phyloP scores from a whole-genome alignment of 2,888 invertebrate species.

The Mantis religiosa region DNA sequence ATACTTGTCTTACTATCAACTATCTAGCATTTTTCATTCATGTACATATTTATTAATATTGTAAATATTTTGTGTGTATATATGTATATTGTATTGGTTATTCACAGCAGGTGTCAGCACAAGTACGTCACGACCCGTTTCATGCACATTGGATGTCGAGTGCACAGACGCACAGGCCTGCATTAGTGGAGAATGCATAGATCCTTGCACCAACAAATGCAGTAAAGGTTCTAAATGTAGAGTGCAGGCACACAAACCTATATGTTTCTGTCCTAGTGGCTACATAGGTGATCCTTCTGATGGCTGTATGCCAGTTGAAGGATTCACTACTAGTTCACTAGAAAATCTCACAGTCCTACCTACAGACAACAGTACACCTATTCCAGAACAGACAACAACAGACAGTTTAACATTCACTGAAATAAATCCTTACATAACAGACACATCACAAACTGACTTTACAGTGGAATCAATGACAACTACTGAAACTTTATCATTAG shows the following conservation, averaged over 20 bases:
- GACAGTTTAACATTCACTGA: slow-evolving; percentile 18
- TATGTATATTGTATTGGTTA: slow-evolving; percentile 39
- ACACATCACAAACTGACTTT: not conserved
- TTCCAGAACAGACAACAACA: not conserved
- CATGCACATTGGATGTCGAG: slow-evolving; percentile 78
- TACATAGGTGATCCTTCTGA: slow-evolving; percentile 32
- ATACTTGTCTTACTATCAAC: not conserved
- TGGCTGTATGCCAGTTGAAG: slow-evolving; percentile 21
- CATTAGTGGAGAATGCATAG: slow-evolving; percentile 75
- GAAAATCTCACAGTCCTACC: slow-evolving; percentile 3
- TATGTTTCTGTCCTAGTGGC: slow-evolving; percentile 60
- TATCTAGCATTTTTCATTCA: slow-evolving; percentile 11
- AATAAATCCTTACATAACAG: not conserved
- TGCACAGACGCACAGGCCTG: slow-evolving; percentile 80
- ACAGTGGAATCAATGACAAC: not conserved
- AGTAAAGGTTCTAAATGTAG: slow-evolving; percentile 68
- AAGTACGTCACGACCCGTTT: slow-evolving; percentile 43
- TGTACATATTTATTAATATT: slow-evolving; percentile 27
- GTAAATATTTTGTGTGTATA: slow-evolving; percentile 36
- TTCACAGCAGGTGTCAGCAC: slow-evolving; percentile 45
- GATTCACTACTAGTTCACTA: not conserved
- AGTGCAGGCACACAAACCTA: slow-evolving; percentile 77
- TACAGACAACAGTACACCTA: not conserved
- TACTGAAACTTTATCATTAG: not conserved
- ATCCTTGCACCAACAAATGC: slow-evolving; percentile 77